Evolutionary conservation across 2,113 vertebrate species (phyloP).

Genomic region (Acrocephalus arundinaceus): DNA sequence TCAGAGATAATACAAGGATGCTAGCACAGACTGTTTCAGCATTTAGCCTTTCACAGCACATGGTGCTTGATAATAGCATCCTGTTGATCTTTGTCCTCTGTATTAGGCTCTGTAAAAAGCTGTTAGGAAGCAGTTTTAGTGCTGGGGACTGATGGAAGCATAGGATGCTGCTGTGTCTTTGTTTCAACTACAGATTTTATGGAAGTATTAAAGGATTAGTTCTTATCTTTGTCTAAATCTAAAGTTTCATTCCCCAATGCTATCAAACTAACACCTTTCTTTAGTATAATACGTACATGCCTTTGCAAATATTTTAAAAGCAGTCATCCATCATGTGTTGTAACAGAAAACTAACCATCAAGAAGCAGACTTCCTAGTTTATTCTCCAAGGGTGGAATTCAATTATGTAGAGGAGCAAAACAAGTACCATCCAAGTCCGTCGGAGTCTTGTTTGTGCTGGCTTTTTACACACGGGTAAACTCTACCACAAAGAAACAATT

Average conservation of each 20-base stretch:
- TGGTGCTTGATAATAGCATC: not conserved
- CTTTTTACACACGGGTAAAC: not conserved
- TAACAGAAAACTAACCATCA: constrained; percentile 17
- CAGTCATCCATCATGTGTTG: not conserved
- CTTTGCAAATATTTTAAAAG: constrained; percentile 7
- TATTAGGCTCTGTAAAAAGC: not conserved
- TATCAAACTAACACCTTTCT: not conserved
- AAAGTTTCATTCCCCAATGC: not conserved
- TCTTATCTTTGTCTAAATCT: constrained; percentile 11
- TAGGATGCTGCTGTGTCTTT: not conserved
- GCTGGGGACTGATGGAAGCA: not conserved
- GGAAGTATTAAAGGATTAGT: not conserved
- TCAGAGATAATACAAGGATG: not conserved
- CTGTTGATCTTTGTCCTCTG: constrained; percentile 7
- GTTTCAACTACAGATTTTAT: not conserved
- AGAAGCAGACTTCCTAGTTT: not conserved
- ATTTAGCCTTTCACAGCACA: not conserved
- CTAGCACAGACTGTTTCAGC: not conserved
- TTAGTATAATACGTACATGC: not conserved
- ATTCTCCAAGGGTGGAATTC: constrained; percentile 18
- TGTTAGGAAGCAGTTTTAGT: not conserved
- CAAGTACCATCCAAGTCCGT: not conserved
- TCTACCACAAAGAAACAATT: not conserved
- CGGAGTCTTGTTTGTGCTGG: not conserved
- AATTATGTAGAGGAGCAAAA: constrained; percentile 4